These are phyloP conservation scores for Caenorhabditis brenneri DNA, from an alignment of 1,140 invertebrate genomes.

Conservation along the genomic window DNA sequence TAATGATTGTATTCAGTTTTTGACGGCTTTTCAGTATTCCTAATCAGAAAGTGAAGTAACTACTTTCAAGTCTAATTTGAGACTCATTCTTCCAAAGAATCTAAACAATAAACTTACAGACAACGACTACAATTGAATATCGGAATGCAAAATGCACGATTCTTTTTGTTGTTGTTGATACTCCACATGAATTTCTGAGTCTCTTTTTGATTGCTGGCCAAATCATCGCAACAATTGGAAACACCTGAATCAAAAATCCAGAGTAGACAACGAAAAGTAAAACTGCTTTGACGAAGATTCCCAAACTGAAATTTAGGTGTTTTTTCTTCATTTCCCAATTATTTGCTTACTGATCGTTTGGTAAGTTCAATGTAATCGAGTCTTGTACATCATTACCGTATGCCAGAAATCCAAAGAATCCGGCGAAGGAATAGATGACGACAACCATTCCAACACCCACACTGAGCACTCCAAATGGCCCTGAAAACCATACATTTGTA, in stretches of 20 bases:
- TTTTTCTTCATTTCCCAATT: neutral
- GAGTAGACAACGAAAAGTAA: slow-evolving; percentile 72
- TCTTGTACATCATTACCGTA: slow-evolving; percentile 69
- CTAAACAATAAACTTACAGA: slow-evolving; percentile 70
- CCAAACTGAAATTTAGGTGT: slow-evolving; percentile 70
- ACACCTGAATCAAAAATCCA: slow-evolving; percentile 82
- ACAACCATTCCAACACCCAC: slow-evolving; percentile 62
- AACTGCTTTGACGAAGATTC: slow-evolving; percentile 71
- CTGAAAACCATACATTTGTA: neutral
- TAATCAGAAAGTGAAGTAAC: no score
- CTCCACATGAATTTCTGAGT: slow-evolving; percentile 73
- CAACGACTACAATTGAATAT: slow-evolving; percentile 70
- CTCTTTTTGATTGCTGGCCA: slow-evolving; percentile 75
- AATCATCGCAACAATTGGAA: slow-evolving; percentile 87
- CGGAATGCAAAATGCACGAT: slow-evolving; percentile 71
- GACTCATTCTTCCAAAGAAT: neutral
- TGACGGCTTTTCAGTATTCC: no score
- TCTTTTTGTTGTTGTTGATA: slow-evolving; percentile 50
- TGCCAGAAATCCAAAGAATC: slow-evolving; percentile 68
- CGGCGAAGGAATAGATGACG: slow-evolving; percentile 58
- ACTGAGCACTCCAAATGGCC: slow-evolving; percentile 61
- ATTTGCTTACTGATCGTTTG: slow-evolving; percentile 55
- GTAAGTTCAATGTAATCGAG: slow-evolving; percentile 68
- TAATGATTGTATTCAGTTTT: no score
- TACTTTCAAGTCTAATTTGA: neutral